These are phyloP conservation scores for Siphamia tubifer DNA, from an alignment of 2,113 vertebrate genomes.

Conservation along the genomic window DNA sequence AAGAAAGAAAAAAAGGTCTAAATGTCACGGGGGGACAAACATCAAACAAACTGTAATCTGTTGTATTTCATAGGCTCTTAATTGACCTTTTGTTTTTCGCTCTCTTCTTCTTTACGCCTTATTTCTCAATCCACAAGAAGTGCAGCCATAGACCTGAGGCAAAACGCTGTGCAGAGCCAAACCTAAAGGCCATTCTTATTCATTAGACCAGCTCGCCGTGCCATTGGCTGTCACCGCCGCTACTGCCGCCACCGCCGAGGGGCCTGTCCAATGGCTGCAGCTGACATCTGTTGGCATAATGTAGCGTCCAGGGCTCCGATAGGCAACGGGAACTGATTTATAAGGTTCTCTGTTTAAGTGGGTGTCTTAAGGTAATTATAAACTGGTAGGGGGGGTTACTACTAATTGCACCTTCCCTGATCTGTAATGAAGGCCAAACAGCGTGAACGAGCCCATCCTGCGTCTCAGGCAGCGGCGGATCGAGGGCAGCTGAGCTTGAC, in stretches of 20 bases:
- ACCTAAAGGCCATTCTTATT: conserved; percentile 58
- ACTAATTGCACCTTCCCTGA: conserved; percentile 78
- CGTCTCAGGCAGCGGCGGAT: conserved; percentile 38
- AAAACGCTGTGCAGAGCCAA: conserved; percentile 1
- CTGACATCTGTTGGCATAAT: conserved; percentile 71
- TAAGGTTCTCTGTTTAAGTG: conserved; percentile 68
- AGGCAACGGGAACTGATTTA: conserved; percentile 70
- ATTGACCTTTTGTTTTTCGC: conserved; percentile 58
- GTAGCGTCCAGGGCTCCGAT: conserved; percentile 35
- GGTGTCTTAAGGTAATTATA: conserved; percentile 79
- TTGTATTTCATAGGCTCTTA: conserved; percentile 34
- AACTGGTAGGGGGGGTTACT: conserved; percentile 49
- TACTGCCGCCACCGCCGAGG: conserved; percentile 40
- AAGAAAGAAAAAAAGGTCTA: too few species aligned
- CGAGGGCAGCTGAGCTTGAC: conserved; percentile 65
- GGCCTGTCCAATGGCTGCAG: conserved; percentile 36
- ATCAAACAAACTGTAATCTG: conserved; percentile 43
- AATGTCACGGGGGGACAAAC: conserved; percentile 24
- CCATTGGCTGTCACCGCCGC: conserved; percentile 41
- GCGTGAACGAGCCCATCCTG: conserved; percentile 52
- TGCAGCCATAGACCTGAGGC: conserved; percentile 36
- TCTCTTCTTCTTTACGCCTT: background rate
- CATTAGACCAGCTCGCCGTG: conserved; percentile 52
- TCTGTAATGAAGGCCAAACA: conserved; percentile 72
- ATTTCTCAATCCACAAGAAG: conserved; percentile 49